Base-by-base conservation (phyloP, 2,113 vertebrate genomes). In the Ctenodactylus gundi region DNA sequence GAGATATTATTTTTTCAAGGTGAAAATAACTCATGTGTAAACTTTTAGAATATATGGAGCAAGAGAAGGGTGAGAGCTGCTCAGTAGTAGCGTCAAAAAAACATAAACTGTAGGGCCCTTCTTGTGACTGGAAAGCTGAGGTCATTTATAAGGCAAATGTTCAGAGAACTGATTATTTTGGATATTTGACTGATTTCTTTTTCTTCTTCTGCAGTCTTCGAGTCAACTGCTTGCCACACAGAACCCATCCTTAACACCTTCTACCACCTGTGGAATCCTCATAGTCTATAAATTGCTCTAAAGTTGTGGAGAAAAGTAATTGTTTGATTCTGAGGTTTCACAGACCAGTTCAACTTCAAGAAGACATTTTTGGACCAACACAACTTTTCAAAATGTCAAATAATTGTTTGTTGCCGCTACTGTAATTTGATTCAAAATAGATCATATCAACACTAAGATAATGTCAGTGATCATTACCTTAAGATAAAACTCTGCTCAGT, bases 101-200 rank as follows among this genome's bases (percentile, higher is more conserved):
- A 46, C 18, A 83, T 29, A 81, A 12, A 76, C 3, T 31, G 70
- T 84, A 82, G 23, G 9, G 34, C 23, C 21, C 9, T 85, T 88
- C 90, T 83, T 41, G 23, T 36, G 31, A 60, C 10, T 51, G 21
- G 4, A 18, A 6, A 67, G n/a, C 14, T 27, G 49, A 67, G 46
- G 20, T 62, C 4, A 84, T 85, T 87, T 84, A 20, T 81, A 91
- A 93, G 11, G n/a, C 34, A 90, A 68, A 94, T 91, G 34, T 87
- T 93, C 13, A 76, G 14, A 70, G n/a, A 58, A 31, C 34, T 81
- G 65, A 1, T 17, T 41, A 0, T 49, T 83, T 68, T n/a, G 34
- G 6, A 14, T 75, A 13, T 87, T 78, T n/a, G 11, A 73, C 9
- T 92, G 80, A 86, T 72, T 78, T 92, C 9, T 92, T 10, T 36